Evolutionary conservation across 1,140 invertebrate species (phyloP), one percentile per base, ranked within the genome.

Genomic region (Aporrectodea caliginosa): DNA sequence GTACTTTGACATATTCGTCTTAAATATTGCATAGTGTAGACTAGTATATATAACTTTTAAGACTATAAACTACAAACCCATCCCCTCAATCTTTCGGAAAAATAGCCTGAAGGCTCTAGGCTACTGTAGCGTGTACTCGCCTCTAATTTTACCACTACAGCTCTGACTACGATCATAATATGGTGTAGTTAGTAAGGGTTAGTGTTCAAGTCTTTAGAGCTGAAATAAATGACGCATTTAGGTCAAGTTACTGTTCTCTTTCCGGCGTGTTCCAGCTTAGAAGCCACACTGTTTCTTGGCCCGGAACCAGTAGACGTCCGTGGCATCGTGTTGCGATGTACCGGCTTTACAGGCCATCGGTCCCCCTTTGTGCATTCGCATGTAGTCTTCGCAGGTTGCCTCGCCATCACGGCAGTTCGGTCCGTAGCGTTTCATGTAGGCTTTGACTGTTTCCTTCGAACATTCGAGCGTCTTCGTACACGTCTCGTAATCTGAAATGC

Each of bases 181-280:
- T 35, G 32, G 43, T 76, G 68, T 35, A 31, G 22, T 12, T 73
- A 31, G 32, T 74, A 75, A 72, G 16, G 27, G 69, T 69, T 73
- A 31, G 27, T 68, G 22, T 33, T 2, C 0, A 58, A 72, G 16
- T 16, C 0, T 72, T 75, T 16, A 68, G 0, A 33, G n/a, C 29
- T 30, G 27, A 32, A 43, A 31, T 30, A 32, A 1, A 22, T 1
- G 68, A 43, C 32, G 30, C 70, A 43, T 16, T 35, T 70, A 34
- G 69, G n/a, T 16, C 43, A 32, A 31, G 34, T n/a, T 73, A 30
- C 30, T 73, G 71, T 32, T 2, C 35, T 79, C 30, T 83, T 79
- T 29, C 74, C 74, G 22, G 31, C 22, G 33, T 16, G 31, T n/a
- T n/a, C n/a, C n/a, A n/a, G n/a, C n/a, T n/a, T 58, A 58, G 22